Evolutionary conservation across 2,888 invertebrate genomes (phyloP).

Genomic region (Stegana nigrithorax): DNA sequence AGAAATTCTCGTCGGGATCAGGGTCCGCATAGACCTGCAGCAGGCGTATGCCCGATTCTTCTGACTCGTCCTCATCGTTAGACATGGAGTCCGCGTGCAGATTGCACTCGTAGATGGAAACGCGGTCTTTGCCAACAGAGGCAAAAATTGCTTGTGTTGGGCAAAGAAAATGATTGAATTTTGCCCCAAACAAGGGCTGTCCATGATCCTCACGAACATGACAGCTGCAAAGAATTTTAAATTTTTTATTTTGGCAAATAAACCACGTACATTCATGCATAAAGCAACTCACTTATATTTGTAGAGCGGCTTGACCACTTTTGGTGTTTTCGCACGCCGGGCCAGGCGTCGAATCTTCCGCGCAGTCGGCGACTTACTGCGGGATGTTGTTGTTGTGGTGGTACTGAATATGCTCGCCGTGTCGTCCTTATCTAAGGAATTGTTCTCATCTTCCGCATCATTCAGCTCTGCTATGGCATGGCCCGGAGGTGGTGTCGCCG

Average conservation of each 20-base stretch:
- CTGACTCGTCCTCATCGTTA: constrained; percentile 66
- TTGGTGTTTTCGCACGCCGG: constrained; percentile 72
- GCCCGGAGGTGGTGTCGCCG: constrained; percentile 7
- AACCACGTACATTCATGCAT: background rate
- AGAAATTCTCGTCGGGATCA: constrained; percentile 94
- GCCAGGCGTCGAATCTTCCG: constrained; percentile 72
- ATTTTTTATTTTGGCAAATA: background rate
- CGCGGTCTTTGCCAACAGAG: constrained; percentile 92
- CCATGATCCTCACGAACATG: constrained; percentile 93
- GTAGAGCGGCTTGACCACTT: constrained; percentile 79
- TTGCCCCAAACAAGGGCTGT: constrained; percentile 91
- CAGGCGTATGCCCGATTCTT: constrained; percentile 82
- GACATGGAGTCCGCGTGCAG: background rate
- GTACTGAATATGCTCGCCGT: constrained; percentile 85
- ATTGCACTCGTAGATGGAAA: constrained; percentile 92
- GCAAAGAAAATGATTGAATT: constrained; percentile 89
- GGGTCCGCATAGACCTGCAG: constrained; percentile 94
- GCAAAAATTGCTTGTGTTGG: constrained; percentile 91
- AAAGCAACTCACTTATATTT: constrained; percentile 68
- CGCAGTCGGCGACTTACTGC: constrained; percentile 85
- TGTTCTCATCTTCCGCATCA: constrained; percentile 44
- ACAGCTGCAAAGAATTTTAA: constrained; percentile 70
- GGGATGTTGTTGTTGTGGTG: constrained; percentile 81
- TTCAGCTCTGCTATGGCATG: constrained; percentile 16
- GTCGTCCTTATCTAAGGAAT: constrained; percentile 71